Conservation (phyloP, 2,113 vertebrate species). For the Macroglossus sobrinus region DNA sequence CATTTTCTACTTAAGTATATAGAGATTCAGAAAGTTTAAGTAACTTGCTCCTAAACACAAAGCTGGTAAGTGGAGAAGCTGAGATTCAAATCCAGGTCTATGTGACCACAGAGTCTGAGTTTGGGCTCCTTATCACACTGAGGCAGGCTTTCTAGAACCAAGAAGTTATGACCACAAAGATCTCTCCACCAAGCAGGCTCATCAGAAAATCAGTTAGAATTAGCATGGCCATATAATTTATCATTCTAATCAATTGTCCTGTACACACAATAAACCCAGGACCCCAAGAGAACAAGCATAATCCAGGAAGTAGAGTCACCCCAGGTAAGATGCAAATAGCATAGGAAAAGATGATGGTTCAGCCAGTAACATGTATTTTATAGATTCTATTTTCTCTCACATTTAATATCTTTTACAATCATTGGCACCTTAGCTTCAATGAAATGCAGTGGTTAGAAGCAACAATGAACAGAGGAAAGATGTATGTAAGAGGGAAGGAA, state of each 20-base stretch:
- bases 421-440: neutral
- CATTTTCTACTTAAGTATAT: neutral
- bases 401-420: neutral
- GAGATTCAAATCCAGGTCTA: conserved; percentile 8
- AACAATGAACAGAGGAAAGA: neutral
- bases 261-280: neutral
- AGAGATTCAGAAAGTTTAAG: neutral
- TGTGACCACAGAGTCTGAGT: neutral
- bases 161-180: neutral
- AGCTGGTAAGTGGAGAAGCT: neutral
- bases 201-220: neutral
- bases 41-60: conserved; percentile 69
- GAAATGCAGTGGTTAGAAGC: neutral
- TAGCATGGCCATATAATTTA: neutral
- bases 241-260: neutral
- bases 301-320: neutral
- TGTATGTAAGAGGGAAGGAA: neutral
- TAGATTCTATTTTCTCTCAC: neutral
- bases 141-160: neutral
- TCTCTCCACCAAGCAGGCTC: neutral
- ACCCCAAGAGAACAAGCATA: no score
- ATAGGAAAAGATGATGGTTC: neutral
- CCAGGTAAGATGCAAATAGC: neutral
- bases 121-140: neutral
- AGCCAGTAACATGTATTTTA: neutral